Evolutionary conservation across 2,113 vertebrate species (phyloP).

Genomic region (Calonectris borealis): DNA sequence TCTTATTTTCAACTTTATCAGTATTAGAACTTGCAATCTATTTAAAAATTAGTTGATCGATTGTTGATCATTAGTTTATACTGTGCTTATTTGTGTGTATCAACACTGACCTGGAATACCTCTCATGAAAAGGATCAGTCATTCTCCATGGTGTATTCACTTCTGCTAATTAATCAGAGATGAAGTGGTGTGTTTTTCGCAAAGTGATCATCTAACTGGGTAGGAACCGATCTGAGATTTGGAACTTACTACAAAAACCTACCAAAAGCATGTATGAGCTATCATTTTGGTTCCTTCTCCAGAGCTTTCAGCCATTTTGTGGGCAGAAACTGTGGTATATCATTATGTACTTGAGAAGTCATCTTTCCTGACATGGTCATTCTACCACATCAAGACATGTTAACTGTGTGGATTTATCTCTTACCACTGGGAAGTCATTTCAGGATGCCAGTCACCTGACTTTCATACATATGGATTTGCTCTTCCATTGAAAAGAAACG

Average conservation of each 20-base stretch:
- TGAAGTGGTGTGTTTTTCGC: background rate
- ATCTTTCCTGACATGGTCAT: background rate
- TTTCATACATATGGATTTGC: background rate
- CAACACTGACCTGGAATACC: background rate
- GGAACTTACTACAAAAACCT: background rate
- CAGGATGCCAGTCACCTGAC: background rate
- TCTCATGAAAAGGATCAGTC: background rate
- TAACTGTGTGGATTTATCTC: background rate
- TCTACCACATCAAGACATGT: background rate
- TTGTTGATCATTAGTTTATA: background rate
- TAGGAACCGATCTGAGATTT: background rate
- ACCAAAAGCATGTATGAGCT: background rate
- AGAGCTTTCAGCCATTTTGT: background rate
- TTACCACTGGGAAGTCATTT: background rate
- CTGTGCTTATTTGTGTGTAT: background rate
- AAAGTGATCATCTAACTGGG: background rate
- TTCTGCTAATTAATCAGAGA: background rate
- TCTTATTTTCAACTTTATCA: background rate
- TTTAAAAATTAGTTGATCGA: background rate
- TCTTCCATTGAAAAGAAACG: background rate
- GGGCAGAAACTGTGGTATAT: background rate
- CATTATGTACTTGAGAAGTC: background rate
- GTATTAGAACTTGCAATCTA: background rate
- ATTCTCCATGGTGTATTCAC: background rate
- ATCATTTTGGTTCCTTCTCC: background rate